Base-by-base conservation (phyloP, 2,113 vertebrate species). In the Rhegmatorhina hoffmannsi region DNA sequence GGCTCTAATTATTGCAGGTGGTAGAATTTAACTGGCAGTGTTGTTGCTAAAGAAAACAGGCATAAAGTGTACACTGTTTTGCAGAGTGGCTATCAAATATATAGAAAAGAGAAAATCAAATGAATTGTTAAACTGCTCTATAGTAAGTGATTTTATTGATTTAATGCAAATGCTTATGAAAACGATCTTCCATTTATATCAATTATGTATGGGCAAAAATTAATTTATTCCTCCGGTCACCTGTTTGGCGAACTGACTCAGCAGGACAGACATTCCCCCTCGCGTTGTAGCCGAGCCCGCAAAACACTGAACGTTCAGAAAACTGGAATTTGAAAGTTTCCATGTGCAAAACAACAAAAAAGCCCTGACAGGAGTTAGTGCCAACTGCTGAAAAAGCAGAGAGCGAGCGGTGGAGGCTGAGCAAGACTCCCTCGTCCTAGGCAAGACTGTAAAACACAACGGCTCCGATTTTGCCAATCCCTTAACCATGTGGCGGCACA, bases 141-240 rank as follows among this genome's bases (percentile, higher is more conserved):
- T 96, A 96, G 88, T 97, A 95, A 97, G 91, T 97, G 93, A 97
- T 97, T 95, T 96, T 96, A 97, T 96, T 96, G 90, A 98, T 98
- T 98, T 95, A 95, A 96, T 94, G 92, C 92, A 97, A 95, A 96
- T 97, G 90, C 87, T 95, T 97, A 94, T 95, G 96, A 97, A 96
- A 96, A 90, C 82, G 86, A 94, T 95, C 94, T 96, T 97, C 96
- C 89, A 72, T 96, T 97, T 96, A 67, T 95, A 97, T 98, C 87
- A 94, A 92, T 97, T 97, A 96, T 94, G 78, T 92, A 96, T 96
- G 88, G 96, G 50, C 64, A 96, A 94, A 97, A 97, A 97, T 97
- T 97, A 97, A 97, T 98, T 97, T 97, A 94, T 96, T 97, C 97
- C 95, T 96, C 89, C 19, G 95, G 89, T 95, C 94, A 95, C 88